Conservation (phyloP, 64 coral and sea anemone genomes). For the Dendrophyllia cribrosa region DNA sequence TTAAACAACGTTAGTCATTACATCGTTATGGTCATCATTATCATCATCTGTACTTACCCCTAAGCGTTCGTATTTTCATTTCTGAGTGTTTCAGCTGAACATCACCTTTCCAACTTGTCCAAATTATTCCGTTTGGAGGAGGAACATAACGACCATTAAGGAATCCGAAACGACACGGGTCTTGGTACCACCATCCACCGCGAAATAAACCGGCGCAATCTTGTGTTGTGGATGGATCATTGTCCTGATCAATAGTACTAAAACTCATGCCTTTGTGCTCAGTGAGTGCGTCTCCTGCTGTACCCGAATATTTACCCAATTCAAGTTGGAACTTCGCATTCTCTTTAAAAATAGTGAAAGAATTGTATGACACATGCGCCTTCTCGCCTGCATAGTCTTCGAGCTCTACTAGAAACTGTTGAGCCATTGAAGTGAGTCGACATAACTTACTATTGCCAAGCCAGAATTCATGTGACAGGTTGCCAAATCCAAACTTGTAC, state of each 20-base stretch:
- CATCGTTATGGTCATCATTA: too few relatives aligned
- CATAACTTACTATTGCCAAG: slow-evolving; percentile 61
- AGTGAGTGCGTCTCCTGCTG: slow-evolving; percentile 6
- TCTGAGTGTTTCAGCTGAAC: neutral
- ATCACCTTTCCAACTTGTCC: neutral
- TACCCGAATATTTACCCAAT: slow-evolving; percentile 30
- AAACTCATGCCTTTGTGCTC: neutral
- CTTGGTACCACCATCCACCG: slow-evolving; percentile 38
- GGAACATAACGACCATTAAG: neutral
- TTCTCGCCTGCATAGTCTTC: slow-evolving; percentile 17
- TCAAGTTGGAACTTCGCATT: slow-evolving; percentile 48
- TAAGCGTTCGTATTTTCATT: neutral
- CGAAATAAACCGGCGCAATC: neutral
- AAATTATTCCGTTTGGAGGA: neutral
- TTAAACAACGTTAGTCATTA: too few relatives aligned
- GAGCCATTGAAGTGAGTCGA: slow-evolving; percentile 8
- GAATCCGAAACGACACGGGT: neutral
- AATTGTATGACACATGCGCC: neutral
- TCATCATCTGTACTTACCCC: neutral
- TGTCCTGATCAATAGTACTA: slow-evolving; percentile 36
- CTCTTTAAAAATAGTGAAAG: slow-evolving; percentile 14
- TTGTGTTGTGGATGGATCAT: neutral
- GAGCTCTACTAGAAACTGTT: slow-evolving; percentile 39
- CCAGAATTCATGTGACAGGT: slow-evolving; percentile 57
- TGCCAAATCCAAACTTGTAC: slow-evolving; percentile 63